A percentile compares a stretch with the other conserved stretches of the same genome.
These are phyloP conservation scores for Microctonus hyperodae DNA, from an alignment of 2,888 invertebrate species.

Conservation along the genomic window DNA sequence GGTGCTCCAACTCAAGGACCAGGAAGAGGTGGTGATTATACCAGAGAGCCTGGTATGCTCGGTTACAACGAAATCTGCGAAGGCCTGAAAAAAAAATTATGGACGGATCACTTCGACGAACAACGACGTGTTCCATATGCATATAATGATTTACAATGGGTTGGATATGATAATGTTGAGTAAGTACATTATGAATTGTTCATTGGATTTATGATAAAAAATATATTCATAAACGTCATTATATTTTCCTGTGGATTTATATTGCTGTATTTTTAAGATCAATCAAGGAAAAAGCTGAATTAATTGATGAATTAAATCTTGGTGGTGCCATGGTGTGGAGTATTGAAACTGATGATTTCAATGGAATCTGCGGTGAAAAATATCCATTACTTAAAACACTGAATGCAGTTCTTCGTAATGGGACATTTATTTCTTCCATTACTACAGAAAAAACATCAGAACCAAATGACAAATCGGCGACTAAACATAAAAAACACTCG, in stretches of 20 bases:
- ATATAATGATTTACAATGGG: constrained; percentile 50
- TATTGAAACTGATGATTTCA: constrained; percentile 80
- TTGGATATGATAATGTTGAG: constrained; percentile 51
- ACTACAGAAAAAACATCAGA: background rate
- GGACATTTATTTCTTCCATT: no score
- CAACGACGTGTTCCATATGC: constrained; percentile 64
- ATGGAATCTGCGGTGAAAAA: constrained; percentile 68
- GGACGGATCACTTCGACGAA: constrained; percentile 59
- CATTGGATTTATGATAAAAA: no score
- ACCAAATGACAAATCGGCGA: constrained; percentile 11
- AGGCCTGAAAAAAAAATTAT: constrained; percentile 41
- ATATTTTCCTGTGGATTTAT: no score
- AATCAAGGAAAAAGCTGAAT: constrained; percentile 61
- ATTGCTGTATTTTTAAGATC: no score
- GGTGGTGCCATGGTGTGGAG: constrained; percentile 82
- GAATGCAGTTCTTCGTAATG: constrained; percentile 59
- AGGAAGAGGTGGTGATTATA: constrained; percentile 73
- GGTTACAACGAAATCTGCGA: constrained; percentile 75
- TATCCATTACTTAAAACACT: constrained; percentile 72
- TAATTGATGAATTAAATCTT: constrained; percentile 52
- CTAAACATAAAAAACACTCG: background rate
- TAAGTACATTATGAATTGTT: no score
- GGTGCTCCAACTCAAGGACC: constrained; percentile 69
- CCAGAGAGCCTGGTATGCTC: constrained; percentile 69
- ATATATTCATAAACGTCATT: no score